Evolutionary conservation across 2,113 vertebrate genomes (phyloP).

Genomic region (Oryzias melastigma): DNA sequence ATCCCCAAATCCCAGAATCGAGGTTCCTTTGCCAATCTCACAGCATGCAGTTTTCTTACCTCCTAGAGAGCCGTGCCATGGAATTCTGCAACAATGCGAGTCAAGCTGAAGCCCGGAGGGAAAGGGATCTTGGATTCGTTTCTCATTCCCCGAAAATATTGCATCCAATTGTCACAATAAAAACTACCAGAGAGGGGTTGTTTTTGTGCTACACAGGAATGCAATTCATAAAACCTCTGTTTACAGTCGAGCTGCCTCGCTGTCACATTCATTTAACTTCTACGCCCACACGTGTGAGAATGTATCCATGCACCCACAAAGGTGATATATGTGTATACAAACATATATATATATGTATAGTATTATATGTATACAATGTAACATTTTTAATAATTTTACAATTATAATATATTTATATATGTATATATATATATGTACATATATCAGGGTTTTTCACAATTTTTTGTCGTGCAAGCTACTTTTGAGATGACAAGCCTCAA

Average conservation of each 20-base stretch:
- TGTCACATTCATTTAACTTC: slow-evolving; percentile 56
- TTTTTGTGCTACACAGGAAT: slow-evolving; percentile 39
- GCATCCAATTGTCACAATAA: slow-evolving; percentile 31
- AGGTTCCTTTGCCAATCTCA: slow-evolving; percentile 44
- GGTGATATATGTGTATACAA: slow-evolving; percentile 24
- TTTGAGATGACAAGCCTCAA: too few species aligned
- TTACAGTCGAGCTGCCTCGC: slow-evolving; percentile 45
- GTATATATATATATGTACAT: too few species aligned
- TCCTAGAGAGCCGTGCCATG: slow-evolving; percentile 48
- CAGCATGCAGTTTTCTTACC: slow-evolving; percentile 38
- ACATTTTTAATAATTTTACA: too few species aligned
- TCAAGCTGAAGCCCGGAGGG: slow-evolving; percentile 49
- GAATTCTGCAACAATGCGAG: slow-evolving; percentile 67
- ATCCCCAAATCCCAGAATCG: slow-evolving; percentile 62
- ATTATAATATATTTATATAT: too few species aligned
- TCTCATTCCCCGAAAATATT: slow-evolving; percentile 34
- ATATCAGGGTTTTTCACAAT: too few species aligned
- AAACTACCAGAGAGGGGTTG: slow-evolving; percentile 3
- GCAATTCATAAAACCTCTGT: slow-evolving; percentile 44
- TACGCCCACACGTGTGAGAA: slow-evolving; percentile 47
- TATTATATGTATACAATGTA: slow-evolving; percentile 15
- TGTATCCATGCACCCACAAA: slow-evolving; percentile 43
- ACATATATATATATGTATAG: slow-evolving; percentile 9
- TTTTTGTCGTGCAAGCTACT: too few species aligned
- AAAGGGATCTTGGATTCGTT: slow-evolving; percentile 46